Conservation (phyloP, 2,113 vertebrate genomes). For the Tapirus terrestris region DNA sequence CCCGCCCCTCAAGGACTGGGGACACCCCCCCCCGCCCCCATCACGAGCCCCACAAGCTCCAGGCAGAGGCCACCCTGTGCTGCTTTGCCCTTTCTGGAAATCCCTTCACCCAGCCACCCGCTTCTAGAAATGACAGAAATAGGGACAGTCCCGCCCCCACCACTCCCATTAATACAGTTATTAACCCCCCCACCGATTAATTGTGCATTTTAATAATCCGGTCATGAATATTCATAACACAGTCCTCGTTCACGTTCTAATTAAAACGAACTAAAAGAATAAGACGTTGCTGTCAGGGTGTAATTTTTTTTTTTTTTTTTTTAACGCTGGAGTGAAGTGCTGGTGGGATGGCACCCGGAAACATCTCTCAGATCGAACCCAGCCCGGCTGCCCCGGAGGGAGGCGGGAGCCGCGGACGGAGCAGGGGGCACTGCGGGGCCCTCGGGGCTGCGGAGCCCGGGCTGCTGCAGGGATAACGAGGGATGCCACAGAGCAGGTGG, state of each 20-base stretch:
- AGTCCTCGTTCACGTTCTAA: constrained; percentile 79
- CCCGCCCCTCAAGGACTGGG: not conserved
- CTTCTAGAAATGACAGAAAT: constrained; percentile 59
- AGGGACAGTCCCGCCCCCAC: constrained; percentile 48
- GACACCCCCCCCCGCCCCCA: too few species aligned
- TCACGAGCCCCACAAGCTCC: not conserved
- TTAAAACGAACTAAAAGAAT: constrained; percentile 86
- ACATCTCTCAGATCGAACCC: not conserved
- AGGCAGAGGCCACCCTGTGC: not conserved
- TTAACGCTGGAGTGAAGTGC: not conserved
- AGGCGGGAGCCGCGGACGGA: rapidly evolving
- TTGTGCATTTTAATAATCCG: constrained; percentile 85
- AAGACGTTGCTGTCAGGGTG: constrained; percentile 75
- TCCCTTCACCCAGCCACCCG: not conserved
- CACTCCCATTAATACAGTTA: constrained; percentile 81
- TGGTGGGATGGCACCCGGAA: not conserved
- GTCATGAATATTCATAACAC: constrained; percentile 87
- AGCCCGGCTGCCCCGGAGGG: rapidly evolving
- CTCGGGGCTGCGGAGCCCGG: not conserved
- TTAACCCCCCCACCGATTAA: constrained; percentile 82
- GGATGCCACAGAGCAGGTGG: rapidly evolving
- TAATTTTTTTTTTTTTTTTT: not conserved
- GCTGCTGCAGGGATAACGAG: not conserved
- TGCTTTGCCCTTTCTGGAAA: not conserved
- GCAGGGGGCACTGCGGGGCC: not conserved